These are phyloP conservation scores for Galleria mellonella DNA, from an alignment of 1,140 invertebrate species.

Conservation along the genomic window DNA sequence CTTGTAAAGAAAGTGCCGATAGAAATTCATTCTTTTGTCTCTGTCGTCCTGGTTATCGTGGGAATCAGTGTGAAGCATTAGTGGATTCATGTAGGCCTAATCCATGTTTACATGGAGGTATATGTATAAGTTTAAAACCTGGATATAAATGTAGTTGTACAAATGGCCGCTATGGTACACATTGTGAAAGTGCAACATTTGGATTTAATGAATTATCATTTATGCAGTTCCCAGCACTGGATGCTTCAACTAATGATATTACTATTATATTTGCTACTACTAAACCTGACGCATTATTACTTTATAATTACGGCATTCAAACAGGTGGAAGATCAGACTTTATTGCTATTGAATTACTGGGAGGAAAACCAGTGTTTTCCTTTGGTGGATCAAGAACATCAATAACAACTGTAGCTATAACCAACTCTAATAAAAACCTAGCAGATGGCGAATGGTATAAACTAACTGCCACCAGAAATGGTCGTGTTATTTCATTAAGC, in stretches of 20 bases:
- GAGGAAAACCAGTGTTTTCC: conserved; percentile 89
- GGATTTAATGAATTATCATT: conserved; percentile 93
- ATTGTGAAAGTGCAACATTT: conserved; percentile 92
- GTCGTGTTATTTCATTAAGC: conserved; percentile 88
- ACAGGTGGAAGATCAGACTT: conserved; percentile 93
- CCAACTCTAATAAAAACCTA: conserved; percentile 77
- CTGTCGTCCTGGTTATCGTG: conserved; percentile 90
- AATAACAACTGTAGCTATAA: conserved; percentile 85
- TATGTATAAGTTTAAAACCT: conserved; percentile 87
- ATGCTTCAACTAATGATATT: conserved; percentile 92
- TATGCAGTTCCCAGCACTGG: conserved; percentile 89
- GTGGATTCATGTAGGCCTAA: conserved; percentile 92
- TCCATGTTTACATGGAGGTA: conserved; percentile 89
- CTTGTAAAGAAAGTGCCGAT: conserved; percentile 89
- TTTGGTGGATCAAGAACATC: conserved; percentile 91
- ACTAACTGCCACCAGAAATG: conserved; percentile 92
- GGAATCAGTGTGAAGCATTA: conserved; percentile 89
- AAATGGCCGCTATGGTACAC: conserved; percentile 89
- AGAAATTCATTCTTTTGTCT: conserved; percentile 92
- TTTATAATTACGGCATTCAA: conserved; percentile 93
- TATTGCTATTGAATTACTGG: conserved; percentile 90
- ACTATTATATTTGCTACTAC: conserved; percentile 93
- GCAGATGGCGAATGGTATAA: conserved; percentile 94
- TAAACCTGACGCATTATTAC: conserved; percentile 87
- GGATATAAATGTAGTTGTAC: conserved; percentile 92